Conservation (phyloP, 53 echinoderm and acorn worm species). For the Hippasteria phrygiana region DNA sequence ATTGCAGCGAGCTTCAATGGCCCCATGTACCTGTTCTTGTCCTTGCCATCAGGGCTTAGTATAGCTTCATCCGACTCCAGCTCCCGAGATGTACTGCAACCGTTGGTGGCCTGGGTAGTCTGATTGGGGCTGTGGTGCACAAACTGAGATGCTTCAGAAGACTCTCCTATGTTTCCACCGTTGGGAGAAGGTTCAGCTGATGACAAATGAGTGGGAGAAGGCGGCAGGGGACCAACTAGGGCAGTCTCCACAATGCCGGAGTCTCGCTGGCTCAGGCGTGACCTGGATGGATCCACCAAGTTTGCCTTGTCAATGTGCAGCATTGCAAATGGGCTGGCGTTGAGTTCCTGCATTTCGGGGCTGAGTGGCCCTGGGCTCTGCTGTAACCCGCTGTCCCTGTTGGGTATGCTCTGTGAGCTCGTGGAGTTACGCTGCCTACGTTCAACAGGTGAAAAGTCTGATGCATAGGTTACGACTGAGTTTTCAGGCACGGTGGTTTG, state of each 20-base stretch:
- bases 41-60: constrained; percentile 38
- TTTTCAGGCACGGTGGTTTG: constrained; percentile 75
- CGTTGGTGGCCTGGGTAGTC: constrained; percentile 71
- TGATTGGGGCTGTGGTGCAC: constrained; percentile 65
- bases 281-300: constrained; percentile 52
- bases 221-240: constrained; percentile 44
- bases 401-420: constrained; percentile 40
- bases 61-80: constrained; percentile 61
- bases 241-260: constrained; percentile 47
- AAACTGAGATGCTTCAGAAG: constrained; percentile 27
- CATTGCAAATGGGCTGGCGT: constrained; percentile 79
- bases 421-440: constrained; percentile 50
- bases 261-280: constrained; percentile 33
- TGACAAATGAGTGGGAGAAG: constrained; percentile 29
- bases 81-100: constrained; percentile 80
- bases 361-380: constrained; percentile 67
- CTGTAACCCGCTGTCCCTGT: constrained; percentile 66
- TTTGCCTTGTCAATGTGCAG: constrained; percentile 78
- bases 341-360: constrained; percentile 84
- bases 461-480: constrained; percentile 64
- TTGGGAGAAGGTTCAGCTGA: constrained; percentile 5
- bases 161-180: neutral
- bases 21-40: constrained; percentile 82
- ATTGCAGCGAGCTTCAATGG: constrained; percentile 97
- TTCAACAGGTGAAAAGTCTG: constrained; percentile 54